Base-by-base conservation (phyloP, 2,888 invertebrate genomes). In the Cosmopolites sordidus region DNA sequence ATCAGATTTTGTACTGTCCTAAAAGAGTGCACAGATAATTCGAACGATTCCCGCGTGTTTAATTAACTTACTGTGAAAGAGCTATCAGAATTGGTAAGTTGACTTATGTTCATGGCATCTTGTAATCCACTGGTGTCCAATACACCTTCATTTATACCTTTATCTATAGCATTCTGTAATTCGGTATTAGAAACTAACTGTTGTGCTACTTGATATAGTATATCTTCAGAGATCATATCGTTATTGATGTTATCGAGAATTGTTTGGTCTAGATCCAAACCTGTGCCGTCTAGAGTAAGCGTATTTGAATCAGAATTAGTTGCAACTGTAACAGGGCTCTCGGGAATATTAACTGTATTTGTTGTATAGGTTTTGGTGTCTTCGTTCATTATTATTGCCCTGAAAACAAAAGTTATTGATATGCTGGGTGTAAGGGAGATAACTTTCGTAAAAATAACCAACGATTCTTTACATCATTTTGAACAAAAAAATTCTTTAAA, bases 191-290 rank as follows among this genome's bases (percentile, higher is more conserved):
- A 84, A 8, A 85, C 86, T 16, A 86, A 73, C 48, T 73, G 73
- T 55, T 85, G 83, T 1, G 86, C 86, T n/a, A 86, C 86, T 72
- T 86, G 84, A 75, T 84, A 83, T 33, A 86, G 69, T 59, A 86
- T 78, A 71, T 86, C 86, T 60, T 85, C 86, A 1, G 85, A 81
- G 45, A 86, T 77, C 68, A 84, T 79, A 63, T 84, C 81, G n/a
- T 82, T 79, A 60, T 80, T 81, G 46, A 83, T 70, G 37, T 80
- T 81, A 59, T 78, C 81, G 27, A 83, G 67, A 58, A 82, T 69
- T 56, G 80, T 80, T 54, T 80, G 73, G 52, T 80, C 79, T n/a
- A 81, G 76, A 52, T 82, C 82, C 53, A 83, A 72, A 18, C 81
- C 79, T 1, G 78, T 77, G 5, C 75, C 73, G 61, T 81, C 73